A percentile compares a stretch with the other conserved stretches of the same genome.
Conservation (phyloP, 2,797 vertebrate species). For the Betta splendens region DNA sequence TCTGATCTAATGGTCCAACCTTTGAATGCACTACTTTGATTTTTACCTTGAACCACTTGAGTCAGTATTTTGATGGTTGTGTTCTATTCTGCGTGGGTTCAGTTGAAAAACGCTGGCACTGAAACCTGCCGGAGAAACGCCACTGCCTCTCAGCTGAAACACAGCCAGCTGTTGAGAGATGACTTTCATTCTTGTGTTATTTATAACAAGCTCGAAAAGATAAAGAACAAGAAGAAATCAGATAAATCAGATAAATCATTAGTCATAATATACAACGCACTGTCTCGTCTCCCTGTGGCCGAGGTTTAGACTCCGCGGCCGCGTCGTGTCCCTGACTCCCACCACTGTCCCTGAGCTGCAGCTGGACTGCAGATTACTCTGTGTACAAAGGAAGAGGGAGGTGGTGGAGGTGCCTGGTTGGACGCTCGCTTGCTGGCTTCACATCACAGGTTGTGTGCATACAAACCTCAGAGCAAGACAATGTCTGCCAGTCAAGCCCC, state of each 20-base stretch:
- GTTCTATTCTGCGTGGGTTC: constrained; percentile 48
- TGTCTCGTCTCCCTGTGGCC: constrained; percentile 4
- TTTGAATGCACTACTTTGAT: constrained; percentile 19
- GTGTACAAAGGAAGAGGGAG: constrained; percentile 56
- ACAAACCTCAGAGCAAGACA: constrained; percentile 46
- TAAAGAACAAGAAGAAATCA: constrained; percentile 3
- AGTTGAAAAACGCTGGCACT: constrained; percentile 33
- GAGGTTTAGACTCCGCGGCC: constrained; percentile 8
- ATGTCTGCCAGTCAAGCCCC: constrained; percentile 15
- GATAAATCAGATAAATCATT: constrained; percentile 6
- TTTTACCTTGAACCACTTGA: constrained; percentile 31
- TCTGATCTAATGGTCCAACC: too few relatives aligned
- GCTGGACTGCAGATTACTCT: constrained; percentile 68
- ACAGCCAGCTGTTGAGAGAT: constrained; percentile 4
- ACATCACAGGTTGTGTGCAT: constrained; percentile 63
- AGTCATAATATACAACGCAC: background rate
- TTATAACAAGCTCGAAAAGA: background rate
- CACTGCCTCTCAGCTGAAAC: constrained; percentile 11
- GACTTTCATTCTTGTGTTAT: constrained; percentile 2
- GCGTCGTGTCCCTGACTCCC: constrained; percentile 48
- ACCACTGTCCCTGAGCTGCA: constrained; percentile 63
- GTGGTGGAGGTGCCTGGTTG: constrained; percentile 34
- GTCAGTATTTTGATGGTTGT: constrained; percentile 58
- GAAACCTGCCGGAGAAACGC: constrained; percentile 13
- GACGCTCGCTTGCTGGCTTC: constrained; percentile 54